A percentile compares a stretch with the other conserved stretches of the same genome.
Conservation (phyloP, 2,113 vertebrate genomes). For the Bos javanicus region DNA sequence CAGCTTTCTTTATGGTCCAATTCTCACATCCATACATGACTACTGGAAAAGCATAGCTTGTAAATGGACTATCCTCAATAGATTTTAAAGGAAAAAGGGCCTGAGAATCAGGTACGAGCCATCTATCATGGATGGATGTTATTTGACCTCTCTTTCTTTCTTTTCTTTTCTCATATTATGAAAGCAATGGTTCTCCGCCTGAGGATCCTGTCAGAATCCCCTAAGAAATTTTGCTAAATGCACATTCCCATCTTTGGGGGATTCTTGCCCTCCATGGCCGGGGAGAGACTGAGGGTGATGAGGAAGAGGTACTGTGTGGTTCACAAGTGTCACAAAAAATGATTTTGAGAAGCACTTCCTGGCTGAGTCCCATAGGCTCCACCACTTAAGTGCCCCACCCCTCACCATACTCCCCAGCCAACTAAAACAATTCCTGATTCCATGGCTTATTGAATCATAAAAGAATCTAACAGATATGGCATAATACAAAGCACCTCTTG, state of each 20-base stretch:
- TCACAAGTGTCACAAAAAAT: background rate
- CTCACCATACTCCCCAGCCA: background rate
- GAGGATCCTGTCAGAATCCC: background rate
- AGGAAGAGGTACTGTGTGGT: background rate
- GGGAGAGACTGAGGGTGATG: background rate
- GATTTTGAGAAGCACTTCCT: background rate
- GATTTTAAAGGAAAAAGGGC: background rate
- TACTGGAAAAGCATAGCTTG: background rate
- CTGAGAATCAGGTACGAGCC: background rate
- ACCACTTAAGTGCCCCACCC: background rate
- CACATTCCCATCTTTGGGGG: background rate
- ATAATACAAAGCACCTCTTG: background rate
- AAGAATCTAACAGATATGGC: background rate
- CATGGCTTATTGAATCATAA: conserved; percentile 26
- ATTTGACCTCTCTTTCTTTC: background rate
- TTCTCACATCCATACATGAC: background rate
- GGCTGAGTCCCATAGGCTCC: background rate
- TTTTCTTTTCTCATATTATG: background rate
- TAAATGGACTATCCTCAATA: background rate
- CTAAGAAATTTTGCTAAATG: background rate
- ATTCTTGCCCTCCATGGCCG: background rate
- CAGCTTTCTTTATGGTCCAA: background rate
- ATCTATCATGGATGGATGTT: background rate
- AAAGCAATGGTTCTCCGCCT: background rate
- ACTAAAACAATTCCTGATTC: conserved; percentile 19